These are phyloP conservation scores for Thumatha senex DNA, from an alignment of 2,888 invertebrate genomes.

Conservation along the genomic window DNA sequence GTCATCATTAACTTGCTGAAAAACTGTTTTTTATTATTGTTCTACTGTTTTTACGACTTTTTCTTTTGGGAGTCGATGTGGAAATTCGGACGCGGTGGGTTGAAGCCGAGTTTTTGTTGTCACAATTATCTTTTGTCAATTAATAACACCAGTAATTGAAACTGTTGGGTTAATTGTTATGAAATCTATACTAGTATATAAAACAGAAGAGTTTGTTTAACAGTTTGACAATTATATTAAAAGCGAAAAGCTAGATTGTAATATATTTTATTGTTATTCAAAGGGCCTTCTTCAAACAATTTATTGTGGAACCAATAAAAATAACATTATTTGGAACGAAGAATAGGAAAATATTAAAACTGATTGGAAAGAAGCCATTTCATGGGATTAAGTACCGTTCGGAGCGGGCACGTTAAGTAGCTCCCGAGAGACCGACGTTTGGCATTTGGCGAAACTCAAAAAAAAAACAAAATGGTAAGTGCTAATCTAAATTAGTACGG, in stretches of 20 bases:
- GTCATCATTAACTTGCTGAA: constrained; percentile 76
- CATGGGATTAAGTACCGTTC: constrained; percentile 46
- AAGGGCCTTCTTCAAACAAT: too few species aligned
- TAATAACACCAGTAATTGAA: constrained; percentile 31
- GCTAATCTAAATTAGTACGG: constrained; percentile 76
- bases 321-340: too few species aligned
- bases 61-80: constrained; percentile 43
- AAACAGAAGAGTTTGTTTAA: too few species aligned
- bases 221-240: too few species aligned
- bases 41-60: constrained; percentile 35
- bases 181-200: too few species aligned
- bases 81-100: constrained; percentile 30
- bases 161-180: constrained; percentile 23
- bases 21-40: constrained; percentile 31
- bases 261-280: too few species aligned
- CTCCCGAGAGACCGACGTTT: constrained; percentile 59
- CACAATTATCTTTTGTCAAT: constrained; percentile 20
- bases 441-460: constrained; percentile 68
- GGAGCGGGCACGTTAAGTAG: constrained; percentile 50
- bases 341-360: constrained; percentile 28
- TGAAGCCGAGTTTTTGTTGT: constrained; percentile 13
- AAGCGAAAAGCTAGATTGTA: too few species aligned
- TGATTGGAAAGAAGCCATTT: constrained; percentile 47
- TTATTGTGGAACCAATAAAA: too few species aligned
- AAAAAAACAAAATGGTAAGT: constrained; percentile 58